A percentile compares a stretch with the other conserved stretches of the same genome.
Evolutionary conservation across 2,888 invertebrate genomes (phyloP).

Genomic region (Ormyrus nitidulus): DNA sequence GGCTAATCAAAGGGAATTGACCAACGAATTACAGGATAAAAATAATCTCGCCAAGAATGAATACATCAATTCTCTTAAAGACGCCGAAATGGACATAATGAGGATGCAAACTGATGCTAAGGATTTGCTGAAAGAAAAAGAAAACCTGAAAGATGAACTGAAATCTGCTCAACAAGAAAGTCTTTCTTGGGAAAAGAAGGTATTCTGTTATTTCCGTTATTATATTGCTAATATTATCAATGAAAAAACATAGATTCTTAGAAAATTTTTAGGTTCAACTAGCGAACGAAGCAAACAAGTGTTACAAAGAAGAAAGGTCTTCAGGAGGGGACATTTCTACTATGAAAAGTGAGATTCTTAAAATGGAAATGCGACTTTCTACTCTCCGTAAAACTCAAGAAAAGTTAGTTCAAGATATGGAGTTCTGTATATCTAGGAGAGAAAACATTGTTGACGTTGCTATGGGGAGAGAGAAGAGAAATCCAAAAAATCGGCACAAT

Average conservation of each 20-base stretch:
- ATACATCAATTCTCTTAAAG: conserved; percentile 78
- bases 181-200: conserved; percentile 89
- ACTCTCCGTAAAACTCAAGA: conserved; percentile 79
- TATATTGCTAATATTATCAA: conserved; percentile 5
- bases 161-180: conserved; percentile 82
- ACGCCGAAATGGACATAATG: conserved; percentile 82
- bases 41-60: conserved; percentile 78
- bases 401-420: conserved; percentile 80
- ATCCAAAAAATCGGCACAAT: conserved; percentile 75
- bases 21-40: conserved; percentile 77
- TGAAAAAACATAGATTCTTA: background rate
- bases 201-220: conserved; percentile 63
- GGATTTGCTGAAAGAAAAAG: conserved; percentile 82
- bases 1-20: conserved; percentile 77
- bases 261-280: conserved; percentile 75
- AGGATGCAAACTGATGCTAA: conserved; percentile 83
- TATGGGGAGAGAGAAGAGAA: conserved; percentile 77
- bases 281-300: conserved; percentile 84
- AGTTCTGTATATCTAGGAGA: conserved; percentile 80
- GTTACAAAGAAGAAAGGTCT: conserved; percentile 81
- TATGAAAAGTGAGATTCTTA: conserved; percentile 89
- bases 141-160: conserved; percentile 80
- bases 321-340: conserved; percentile 83
- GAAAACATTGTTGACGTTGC: conserved; percentile 81
- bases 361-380: conserved; percentile 83